phyloP scores from a whole-genome alignment of 2,113 vertebrate species.

The Phalacrocorax carbo region DNA sequence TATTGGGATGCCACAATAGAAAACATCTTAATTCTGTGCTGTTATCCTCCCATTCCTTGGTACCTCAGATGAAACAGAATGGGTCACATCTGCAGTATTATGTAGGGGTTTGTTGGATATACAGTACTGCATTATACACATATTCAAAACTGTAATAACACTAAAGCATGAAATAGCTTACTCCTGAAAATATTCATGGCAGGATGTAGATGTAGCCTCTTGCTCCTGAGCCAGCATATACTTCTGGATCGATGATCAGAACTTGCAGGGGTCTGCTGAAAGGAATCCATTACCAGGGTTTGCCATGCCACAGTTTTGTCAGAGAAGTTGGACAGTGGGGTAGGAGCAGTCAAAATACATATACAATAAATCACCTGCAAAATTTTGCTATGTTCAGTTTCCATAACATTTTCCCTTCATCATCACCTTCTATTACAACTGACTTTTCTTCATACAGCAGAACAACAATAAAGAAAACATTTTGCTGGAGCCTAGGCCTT shows the following conservation, averaged over 20 bases:
- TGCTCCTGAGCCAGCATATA: background rate
- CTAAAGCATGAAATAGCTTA: conserved; percentile 48
- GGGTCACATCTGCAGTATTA: conserved; percentile 55
- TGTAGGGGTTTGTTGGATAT: conserved; percentile 50
- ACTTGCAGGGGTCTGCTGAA: background rate
- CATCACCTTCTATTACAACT: background rate
- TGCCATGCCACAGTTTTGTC: background rate
- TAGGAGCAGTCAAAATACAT: background rate
- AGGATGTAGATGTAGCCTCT: conserved; percentile 3
- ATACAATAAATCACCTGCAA: background rate
- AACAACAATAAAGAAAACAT: conserved; percentile 33
- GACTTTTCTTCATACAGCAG: conserved; percentile 11
- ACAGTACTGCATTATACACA: conserved; percentile 14
- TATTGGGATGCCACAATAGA: conserved; percentile 39
- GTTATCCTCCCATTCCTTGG: background rate
- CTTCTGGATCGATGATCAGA: conserved; percentile 6
- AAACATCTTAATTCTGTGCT: conserved; percentile 51
- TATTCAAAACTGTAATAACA: conserved; percentile 45
- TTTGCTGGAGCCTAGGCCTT: conserved; percentile 39
- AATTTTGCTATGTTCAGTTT: background rate
- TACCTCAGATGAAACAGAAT: conserved; percentile 44
- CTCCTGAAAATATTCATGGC: conserved; percentile 35
- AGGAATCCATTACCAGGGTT: background rate
- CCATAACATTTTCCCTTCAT: background rate
- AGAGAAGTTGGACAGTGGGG: conserved; percentile 3